Base-by-base conservation (phyloP, 2,113 vertebrate genomes). In the Cromileptes altivelis region DNA sequence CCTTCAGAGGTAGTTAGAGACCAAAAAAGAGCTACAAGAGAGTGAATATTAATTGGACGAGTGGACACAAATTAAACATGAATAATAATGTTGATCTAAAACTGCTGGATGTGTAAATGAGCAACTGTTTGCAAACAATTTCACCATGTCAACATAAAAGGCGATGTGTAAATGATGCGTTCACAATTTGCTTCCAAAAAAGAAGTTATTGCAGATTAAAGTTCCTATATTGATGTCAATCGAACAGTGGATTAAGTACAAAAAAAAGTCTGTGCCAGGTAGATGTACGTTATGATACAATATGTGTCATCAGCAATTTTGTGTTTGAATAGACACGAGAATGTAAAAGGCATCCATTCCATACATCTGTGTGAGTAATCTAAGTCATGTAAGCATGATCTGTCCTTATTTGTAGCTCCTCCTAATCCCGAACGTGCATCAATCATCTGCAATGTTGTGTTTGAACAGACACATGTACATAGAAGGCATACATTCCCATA, bases 351-450 rank as follows among this genome's bases (percentile, higher is more conserved):
- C 1, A 40, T n/a, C 47, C 2, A 30, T 47, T 58, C 27, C 62
- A 74, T 50, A 57, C 53, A 58, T 63, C 1, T 85, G 53, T 30
- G 17, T 45, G 5, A 63, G 18, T 74, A 65, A 40, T 30, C 4
- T 10, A 53, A 37, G 14, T 15, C 47, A 13, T 69, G 19, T 47
- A 42, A 33, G 40, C 3, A 53, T 23, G 19, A 33, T 64, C 21
- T 25, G 45, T 50, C 15, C 55, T 37, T 50, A 14, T 49, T 21
- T 73, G 61, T 47, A n/a, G 33, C 33, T 37, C 33, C 33, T 37
- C 33, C 33, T 37, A 37, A 37, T 7, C 33, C 33, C 33, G 1
- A 37, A 40, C 3, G 9, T 52, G 37, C 12, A 62, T 53, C 5
- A 25, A 7, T 23, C 6, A 21, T 21, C 6, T 40, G 17, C 6